Conservation (phyloP, 2,113 vertebrate species). For the Hyla sarda region DNA sequence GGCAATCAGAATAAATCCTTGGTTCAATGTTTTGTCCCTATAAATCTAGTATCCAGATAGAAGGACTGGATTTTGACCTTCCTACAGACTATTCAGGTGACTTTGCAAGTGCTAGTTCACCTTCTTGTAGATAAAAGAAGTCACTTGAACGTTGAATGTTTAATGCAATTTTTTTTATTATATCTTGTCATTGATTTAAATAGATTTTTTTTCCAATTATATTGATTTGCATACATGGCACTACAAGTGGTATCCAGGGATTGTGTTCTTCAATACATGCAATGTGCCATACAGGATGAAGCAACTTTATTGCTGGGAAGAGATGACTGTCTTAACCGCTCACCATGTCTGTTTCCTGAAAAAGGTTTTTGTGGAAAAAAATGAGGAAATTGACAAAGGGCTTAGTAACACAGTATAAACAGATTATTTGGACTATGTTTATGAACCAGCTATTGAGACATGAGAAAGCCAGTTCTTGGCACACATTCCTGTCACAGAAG, state of each 20-base stretch:
- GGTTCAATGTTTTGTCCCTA: too few species aligned
- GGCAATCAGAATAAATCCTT: too few species aligned
- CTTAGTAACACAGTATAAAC: neutral
- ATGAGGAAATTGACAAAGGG: constrained; percentile 35
- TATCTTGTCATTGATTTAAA: too few species aligned
- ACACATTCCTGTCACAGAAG: neutral
- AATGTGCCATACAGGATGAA: neutral
- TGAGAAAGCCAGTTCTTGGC: neutral
- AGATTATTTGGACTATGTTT: constrained; percentile 4
- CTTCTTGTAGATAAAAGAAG: too few species aligned
- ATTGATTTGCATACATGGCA: too few species aligned
- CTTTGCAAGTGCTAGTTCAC: too few species aligned
- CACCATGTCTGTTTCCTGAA: constrained; percentile 47
- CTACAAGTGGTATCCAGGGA: neutral
- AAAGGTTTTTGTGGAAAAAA: constrained; percentile 13
- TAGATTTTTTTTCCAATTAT: too few species aligned
- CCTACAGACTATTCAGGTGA: too few species aligned
- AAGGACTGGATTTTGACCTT: neutral
- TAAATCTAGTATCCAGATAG: too few species aligned
- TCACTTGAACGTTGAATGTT: too few species aligned
- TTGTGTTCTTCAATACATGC: neutral
- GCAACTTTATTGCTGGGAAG: constrained; percentile 24
- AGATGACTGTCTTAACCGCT: constrained; percentile 1
- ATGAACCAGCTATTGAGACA: neutral
- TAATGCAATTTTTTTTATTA: too few species aligned